Evolutionary conservation across 2,797 vertebrate genomes (phyloP), one percentile per base, ranked within the genome.

Genomic region (Rhynchotus rufescens): DNA sequence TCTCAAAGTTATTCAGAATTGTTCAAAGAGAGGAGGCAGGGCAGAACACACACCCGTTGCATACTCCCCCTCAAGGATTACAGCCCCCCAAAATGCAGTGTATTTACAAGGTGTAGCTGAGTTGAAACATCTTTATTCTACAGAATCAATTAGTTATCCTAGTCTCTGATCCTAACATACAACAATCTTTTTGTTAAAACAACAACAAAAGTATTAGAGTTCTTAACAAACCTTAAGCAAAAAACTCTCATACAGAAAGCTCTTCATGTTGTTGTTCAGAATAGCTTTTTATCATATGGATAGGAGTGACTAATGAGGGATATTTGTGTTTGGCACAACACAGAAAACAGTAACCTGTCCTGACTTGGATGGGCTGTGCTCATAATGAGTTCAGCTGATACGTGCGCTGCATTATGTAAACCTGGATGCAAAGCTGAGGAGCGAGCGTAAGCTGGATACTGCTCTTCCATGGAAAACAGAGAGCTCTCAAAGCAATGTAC

Each of bases 1-100:
- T n/a, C 49, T 86, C 49, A 59, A 68, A 74, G 91, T 89, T 92
- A 77, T 80, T 81, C 57, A 71, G 49, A 66, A 77, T 19, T 84
- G 30, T 32, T 82, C 5, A 30, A 57, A 91, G 38, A 16, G 36
- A 84, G 59, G 30, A 69, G 0, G 1, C 6, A 78, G 47, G 26
- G 65, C 17, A 1, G 23, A 47, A 45, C 19, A 78, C 10, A 80
- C 30, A 40, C 15, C 15, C 15, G 75, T 81, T 75, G 38, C 34
- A 90, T 57, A 34, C 30, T 93, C 69, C 17, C 32, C 49, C 65
- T 90, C 51, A 60, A 82, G 88, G 51, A 78, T 14, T 52, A 77
- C 45, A 80, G 40, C 9, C 4, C 4, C 4, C 23, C 13, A 65
- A 88, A 86, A 61, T 26, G 38, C 89, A 82, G 32, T 80, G 12